phyloP scores from a whole-genome alignment of 37 sponge, comb jelly and placozoan genomes.

The Geodia barretti region DNA sequence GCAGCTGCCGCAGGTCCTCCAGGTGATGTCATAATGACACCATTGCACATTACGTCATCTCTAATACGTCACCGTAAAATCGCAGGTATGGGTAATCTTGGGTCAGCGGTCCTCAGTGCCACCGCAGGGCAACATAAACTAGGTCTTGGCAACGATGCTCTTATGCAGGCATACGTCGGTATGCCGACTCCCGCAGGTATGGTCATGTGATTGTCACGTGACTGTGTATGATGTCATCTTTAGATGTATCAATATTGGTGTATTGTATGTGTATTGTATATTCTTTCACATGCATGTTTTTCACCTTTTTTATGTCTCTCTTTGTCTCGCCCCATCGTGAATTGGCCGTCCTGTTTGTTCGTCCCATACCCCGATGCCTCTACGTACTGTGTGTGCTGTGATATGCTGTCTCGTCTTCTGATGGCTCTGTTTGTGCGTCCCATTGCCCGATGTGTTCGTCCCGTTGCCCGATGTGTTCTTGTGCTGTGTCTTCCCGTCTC shows the following conservation, averaged over 20 bases:
- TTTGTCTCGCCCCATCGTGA: neutral
- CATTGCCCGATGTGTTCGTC: too few species aligned
- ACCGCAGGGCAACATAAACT: neutral
- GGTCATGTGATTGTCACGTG: neutral
- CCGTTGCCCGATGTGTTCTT: too few species aligned
- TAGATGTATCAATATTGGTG: neutral
- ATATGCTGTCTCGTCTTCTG: neutral
- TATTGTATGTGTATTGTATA: neutral
- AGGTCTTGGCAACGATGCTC: constrained; percentile 11
- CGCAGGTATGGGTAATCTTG: constrained; percentile 48
- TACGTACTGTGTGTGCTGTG: neutral
- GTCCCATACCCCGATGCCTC: constrained; percentile 4
- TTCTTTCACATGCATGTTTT: neutral
- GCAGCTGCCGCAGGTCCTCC: neutral
- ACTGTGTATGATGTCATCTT: neutral
- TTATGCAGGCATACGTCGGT: constrained; percentile 30
- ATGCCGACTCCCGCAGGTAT: neutral
- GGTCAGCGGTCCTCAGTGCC: constrained; percentile 57
- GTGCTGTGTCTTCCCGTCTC: too few species aligned
- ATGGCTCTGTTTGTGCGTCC: too few species aligned
- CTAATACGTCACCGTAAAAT: neutral
- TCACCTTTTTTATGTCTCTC: neutral
- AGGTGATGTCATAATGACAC: neutral
- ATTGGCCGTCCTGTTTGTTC: neutral
- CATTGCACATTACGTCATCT: too few species aligned